phyloP scores from a whole-genome alignment of 2,113 vertebrate species.

The Ameiurus melas region DNA sequence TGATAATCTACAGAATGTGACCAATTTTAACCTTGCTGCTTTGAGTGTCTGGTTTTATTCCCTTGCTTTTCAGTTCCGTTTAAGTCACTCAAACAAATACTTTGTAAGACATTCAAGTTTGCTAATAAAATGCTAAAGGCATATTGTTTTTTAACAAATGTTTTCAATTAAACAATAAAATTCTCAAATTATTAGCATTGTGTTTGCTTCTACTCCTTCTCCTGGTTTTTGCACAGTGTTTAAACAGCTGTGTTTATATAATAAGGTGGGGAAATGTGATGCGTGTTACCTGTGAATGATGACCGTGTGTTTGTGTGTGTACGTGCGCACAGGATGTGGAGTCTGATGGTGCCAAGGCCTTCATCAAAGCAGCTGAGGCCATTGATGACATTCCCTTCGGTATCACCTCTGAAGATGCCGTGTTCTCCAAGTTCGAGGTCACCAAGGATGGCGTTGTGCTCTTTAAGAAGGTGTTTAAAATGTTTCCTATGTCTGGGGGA shows the following conservation, averaged over 20 bases:
- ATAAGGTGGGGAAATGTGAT: not conserved
- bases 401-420: slow-evolving; percentile 74
- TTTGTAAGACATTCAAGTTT: not conserved
- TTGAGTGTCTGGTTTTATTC: not conserved
- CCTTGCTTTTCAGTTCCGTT: not conserved
- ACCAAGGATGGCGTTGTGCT: slow-evolving; percentile 83
- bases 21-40: not conserved
- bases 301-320: not conserved
- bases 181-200: no score
- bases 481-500: not conserved
- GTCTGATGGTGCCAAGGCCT: slow-evolving; percentile 82
- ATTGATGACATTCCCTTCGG: slow-evolving; percentile 92
- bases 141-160: not conserved
- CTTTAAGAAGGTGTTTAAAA: slow-evolving; percentile 90
- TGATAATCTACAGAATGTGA: not conserved
- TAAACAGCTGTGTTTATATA: not conserved
- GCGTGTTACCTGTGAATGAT: not conserved
- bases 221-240: not conserved
- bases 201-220: not conserved
- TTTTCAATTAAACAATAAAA: not conserved
- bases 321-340: slow-evolving; percentile 72
- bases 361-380: slow-evolving; percentile 83
- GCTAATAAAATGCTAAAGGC: no score
- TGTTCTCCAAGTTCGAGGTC: slow-evolving; percentile 86
- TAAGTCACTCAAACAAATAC: not conserved